Evolutionary conservation across 2,888 invertebrate species (phyloP).

Genomic region (Leptogaster cylindrica): DNA sequence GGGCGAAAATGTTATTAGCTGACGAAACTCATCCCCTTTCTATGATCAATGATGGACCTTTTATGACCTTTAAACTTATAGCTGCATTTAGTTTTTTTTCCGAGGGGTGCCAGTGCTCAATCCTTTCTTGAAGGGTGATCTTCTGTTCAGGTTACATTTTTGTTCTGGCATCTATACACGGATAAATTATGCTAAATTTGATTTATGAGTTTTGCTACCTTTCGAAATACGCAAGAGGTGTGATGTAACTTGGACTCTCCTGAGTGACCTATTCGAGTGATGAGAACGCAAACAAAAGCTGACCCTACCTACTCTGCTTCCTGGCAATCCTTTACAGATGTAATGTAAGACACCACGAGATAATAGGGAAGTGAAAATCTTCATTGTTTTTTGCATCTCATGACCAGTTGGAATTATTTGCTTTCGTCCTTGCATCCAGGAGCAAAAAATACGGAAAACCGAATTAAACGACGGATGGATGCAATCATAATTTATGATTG

Average conservation of each 20-base stretch:
- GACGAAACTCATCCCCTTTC: constrained; percentile 16
- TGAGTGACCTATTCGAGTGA: constrained; percentile 12
- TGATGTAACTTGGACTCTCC: constrained; percentile 30
- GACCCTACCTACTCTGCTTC: neutral
- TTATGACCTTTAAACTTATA: constrained; percentile 20
- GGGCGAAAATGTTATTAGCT: constrained; percentile 27
- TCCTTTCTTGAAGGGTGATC: neutral
- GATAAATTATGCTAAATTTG: too few relatives aligned
- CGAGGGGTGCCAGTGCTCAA: constrained; percentile 1
- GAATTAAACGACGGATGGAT: neutral
- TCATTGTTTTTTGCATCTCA: constrained; percentile 10
- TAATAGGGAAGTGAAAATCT: constrained; percentile 19
- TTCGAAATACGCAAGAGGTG: constrained; percentile 32
- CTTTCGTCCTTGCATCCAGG: neutral
- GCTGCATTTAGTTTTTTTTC: neutral
- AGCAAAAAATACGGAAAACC: neutral
- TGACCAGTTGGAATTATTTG: neutral
- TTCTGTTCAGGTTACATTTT: constrained; percentile 7
- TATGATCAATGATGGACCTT: constrained; percentile 24
- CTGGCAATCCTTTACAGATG: neutral
- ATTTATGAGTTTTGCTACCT: constrained; percentile 29
- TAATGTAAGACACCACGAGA: constrained; percentile 22
- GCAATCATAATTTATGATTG: constrained; percentile 29
- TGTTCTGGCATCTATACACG: neutral
- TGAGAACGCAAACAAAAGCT: constrained; percentile 20